phyloP scores from a whole-genome alignment of 2,797 vertebrate genomes.

The Molossus alvarezi region DNA sequence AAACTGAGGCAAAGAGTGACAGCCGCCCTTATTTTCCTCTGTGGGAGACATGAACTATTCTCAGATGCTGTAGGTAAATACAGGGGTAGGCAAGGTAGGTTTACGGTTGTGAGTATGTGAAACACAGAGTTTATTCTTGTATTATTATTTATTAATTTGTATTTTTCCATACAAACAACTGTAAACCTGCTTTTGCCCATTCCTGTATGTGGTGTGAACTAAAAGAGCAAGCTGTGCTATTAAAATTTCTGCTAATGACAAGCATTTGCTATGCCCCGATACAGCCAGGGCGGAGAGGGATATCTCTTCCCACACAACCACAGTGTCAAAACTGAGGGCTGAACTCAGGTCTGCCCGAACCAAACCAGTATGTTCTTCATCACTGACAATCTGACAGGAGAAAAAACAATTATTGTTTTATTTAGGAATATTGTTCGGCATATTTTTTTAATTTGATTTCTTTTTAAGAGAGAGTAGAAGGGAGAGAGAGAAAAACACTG shows the following conservation, averaged over 20 bases:
- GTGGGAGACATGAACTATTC: background rate
- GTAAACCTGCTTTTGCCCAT: background rate
- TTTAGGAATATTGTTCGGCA: background rate
- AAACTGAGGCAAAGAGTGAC: slow-evolving; percentile 65
- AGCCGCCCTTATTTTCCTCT: slow-evolving; percentile 8
- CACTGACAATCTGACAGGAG: slow-evolving; percentile 1
- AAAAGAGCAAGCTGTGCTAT: background rate
- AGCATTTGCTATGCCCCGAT: background rate
- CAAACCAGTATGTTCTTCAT: background rate
- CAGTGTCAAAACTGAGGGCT: background rate
- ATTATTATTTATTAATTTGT: background rate
- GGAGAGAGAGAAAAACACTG: too few relatives aligned
- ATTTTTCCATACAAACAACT: background rate
- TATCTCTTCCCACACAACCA: background rate
- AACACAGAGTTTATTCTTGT: background rate
- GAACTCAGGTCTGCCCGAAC: background rate
- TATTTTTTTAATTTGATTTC: too few relatives aligned
- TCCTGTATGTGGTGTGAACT: background rate
- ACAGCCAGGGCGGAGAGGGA: background rate
- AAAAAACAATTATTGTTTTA: background rate
- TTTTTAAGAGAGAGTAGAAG: too few relatives aligned
- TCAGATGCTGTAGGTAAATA: background rate
- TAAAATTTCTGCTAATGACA: background rate
- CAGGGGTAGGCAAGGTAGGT: background rate
- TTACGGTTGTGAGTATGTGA: background rate